Conservation (phyloP, 2,113 vertebrate genomes). For the Xenopus borealis region DNA sequence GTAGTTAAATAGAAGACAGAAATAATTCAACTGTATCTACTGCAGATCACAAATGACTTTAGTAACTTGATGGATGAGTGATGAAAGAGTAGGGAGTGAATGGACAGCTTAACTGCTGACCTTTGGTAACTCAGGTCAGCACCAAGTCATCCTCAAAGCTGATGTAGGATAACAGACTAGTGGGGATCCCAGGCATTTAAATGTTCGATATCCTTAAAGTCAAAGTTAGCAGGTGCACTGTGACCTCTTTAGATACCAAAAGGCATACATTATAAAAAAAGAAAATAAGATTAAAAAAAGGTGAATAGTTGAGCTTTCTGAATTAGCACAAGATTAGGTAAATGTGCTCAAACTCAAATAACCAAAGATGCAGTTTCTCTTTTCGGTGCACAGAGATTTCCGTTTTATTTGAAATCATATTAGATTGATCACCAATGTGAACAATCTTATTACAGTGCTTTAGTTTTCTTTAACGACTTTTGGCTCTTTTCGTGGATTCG, state of each 20-base stretch:
- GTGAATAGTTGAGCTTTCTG: neutral
- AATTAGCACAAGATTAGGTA: slow-evolving; percentile 7
- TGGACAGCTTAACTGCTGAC: slow-evolving; percentile 88
- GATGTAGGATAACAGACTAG: slow-evolving; percentile 54
- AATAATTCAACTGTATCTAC: slow-evolving; percentile 10
- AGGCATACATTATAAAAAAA: neutral
- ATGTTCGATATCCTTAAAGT: slow-evolving; percentile 46
- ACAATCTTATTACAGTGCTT: too few species aligned
- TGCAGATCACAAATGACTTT: slow-evolving; percentile 48
- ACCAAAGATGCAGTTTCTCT: neutral
- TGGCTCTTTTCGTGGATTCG: too few species aligned
- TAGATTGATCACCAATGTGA: too few species aligned
- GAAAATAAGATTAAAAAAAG: neutral
- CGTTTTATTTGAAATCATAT: neutral
- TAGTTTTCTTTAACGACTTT: too few species aligned
- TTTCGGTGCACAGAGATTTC: neutral
- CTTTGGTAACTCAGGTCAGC: slow-evolving; percentile 66
- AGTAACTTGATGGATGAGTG: slow-evolving; percentile 55
- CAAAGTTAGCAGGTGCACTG: slow-evolving; percentile 58
- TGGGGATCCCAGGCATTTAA: slow-evolving; percentile 45
- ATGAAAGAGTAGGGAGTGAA: slow-evolving; percentile 61
- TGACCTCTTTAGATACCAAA: slow-evolving; percentile 2
- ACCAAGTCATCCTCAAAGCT: slow-evolving; percentile 63
- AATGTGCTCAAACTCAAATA: neutral
- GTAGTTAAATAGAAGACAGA: neutral